A percentile compares a stretch with the other conserved stretches of the same genome.
Evolutionary conservation across 2,888 invertebrate species (phyloP).

Genomic region (Exephanes ischioxanthus): DNA sequence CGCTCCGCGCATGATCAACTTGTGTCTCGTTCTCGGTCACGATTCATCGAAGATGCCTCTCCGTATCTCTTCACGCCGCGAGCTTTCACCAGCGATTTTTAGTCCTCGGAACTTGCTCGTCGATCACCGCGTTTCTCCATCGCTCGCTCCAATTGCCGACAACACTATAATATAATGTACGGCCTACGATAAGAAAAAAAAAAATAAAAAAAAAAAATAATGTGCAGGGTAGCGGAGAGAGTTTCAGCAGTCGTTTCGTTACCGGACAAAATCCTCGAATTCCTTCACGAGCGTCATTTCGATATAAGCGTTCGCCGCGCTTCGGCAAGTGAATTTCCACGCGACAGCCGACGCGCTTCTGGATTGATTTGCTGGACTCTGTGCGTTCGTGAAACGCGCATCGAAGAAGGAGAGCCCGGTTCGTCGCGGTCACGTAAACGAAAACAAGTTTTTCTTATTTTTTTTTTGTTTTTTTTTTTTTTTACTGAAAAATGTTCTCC

Average conservation of each 20-base stretch:
- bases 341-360: constrained; percentile 67
- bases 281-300: constrained; percentile 79
- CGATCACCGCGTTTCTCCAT: constrained; percentile 61
- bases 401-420: not conserved
- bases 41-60: constrained; percentile 45
- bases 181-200: not conserved
- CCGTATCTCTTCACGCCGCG: constrained; percentile 43
- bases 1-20: constrained; percentile 13
- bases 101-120: constrained; percentile 42
- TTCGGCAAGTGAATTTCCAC: constrained; percentile 76
- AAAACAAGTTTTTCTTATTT: not conserved
- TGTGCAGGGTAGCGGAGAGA: constrained; percentile 25
- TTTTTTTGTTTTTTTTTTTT: not conserved
- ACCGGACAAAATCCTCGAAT: constrained; percentile 68
- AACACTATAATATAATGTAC: constrained; percentile 5
- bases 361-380: constrained; percentile 79
- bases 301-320: constrained; percentile 78
- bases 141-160: constrained; percentile 47
- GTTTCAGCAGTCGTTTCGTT: constrained; percentile 10
- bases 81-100: constrained; percentile 65
- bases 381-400: constrained; percentile 72
- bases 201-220: constrained; percentile 14
- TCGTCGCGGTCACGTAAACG: not conserved
- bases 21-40: constrained; percentile 48
- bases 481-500: not conserved